Percentiles rank a stretch among this genome's conserved stretches.
Conservation (phyloP, 23 tunicate genomes). For the Pegea sp. region DNA sequence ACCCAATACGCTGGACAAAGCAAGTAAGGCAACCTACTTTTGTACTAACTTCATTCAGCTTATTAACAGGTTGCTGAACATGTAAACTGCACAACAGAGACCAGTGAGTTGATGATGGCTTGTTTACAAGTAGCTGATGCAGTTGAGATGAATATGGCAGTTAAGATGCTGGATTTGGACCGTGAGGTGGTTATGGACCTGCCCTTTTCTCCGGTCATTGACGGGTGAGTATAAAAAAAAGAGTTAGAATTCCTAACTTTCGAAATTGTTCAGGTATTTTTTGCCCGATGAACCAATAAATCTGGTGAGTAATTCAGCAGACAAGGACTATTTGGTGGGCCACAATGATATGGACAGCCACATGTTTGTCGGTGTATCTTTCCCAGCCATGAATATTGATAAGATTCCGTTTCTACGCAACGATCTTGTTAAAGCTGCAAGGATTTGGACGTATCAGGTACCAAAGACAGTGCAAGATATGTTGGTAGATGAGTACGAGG, state of each 20-base stretch:
- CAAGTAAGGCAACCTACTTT: background rate
- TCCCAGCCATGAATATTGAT: constrained; percentile 22
- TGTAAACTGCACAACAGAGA: constrained; percentile 19
- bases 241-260: background rate
- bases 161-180: constrained; percentile 4
- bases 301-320: constrained; percentile 18
- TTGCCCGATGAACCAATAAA: constrained; percentile 22
- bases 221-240: constrained; percentile 10
- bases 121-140: constrained; percentile 11
- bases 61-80: constrained; percentile 3
- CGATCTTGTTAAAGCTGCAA: constrained; percentile 16
- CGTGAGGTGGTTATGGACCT: constrained; percentile 5
- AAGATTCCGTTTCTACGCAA: constrained; percentile 9
- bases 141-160: constrained; percentile 12
- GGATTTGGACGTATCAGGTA: constrained; percentile 2
- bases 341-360: constrained; percentile 39
- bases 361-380: constrained; percentile 13
- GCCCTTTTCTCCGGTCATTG: constrained; percentile 36
- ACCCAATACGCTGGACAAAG: constrained; percentile 11
- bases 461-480: constrained; percentile 18
- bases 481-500: constrained; percentile 12
- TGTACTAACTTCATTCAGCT: background rate
- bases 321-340: constrained; percentile 28
- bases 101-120: constrained; percentile 6
- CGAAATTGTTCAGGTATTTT: constrained; percentile 13